Evolutionary conservation across 2,888 invertebrate genomes (phyloP).

Genomic region (Dynastes grantii): DNA sequence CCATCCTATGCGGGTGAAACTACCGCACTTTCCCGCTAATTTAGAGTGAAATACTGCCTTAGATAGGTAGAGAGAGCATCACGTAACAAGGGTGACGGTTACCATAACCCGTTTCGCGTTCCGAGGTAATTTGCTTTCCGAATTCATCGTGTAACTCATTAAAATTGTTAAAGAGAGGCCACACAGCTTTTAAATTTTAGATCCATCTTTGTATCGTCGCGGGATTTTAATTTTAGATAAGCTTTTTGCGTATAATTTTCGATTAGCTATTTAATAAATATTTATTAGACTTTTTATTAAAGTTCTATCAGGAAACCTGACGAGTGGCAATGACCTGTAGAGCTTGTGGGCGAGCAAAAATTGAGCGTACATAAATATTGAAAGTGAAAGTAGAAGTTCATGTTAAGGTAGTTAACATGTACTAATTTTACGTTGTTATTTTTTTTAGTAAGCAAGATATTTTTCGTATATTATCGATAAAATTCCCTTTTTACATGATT

Average conservation of each 20-base stretch:
- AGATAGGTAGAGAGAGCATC: neutral
- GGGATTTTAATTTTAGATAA: conserved; percentile 15
- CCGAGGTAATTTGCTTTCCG: neutral
- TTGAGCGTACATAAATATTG: too few species aligned
- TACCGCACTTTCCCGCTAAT: neutral
- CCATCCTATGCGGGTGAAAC: neutral
- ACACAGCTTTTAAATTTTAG: neutral
- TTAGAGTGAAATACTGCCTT: neutral
- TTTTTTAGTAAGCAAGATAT: too few species aligned
- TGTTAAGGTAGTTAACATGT: too few species aligned
- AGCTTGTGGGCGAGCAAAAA: too few species aligned
- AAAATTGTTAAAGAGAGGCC: conserved; percentile 12
- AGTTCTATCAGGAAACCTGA: neutral
- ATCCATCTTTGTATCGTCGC: neutral
- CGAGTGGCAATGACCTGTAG: too few species aligned
- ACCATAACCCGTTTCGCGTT: neutral
- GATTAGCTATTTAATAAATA: conserved; percentile 1
- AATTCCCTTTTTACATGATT: too few species aligned
- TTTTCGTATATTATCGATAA: too few species aligned
- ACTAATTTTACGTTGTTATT: too few species aligned
- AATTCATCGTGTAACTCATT: conserved; percentile 1
- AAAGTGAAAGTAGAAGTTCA: too few species aligned
- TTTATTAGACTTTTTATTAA: conserved; percentile 1
- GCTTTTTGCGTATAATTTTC: neutral
- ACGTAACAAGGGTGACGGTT: conserved; percentile 3